Evolutionary conservation across 2,888 invertebrate genomes (phyloP).

Genomic region (Pheosia tremula): DNA sequence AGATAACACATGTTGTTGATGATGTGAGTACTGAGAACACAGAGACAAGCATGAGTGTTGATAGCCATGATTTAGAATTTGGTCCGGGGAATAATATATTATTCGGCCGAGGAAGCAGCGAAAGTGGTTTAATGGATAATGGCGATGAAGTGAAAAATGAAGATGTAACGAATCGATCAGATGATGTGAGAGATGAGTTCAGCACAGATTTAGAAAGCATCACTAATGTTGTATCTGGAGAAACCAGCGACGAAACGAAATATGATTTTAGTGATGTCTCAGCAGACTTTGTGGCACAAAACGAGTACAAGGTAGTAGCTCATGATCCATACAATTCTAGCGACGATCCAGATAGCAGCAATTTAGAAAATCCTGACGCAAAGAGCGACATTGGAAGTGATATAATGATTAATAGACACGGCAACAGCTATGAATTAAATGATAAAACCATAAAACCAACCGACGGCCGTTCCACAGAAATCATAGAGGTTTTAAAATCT

Average conservation of each 20-base stretch:
- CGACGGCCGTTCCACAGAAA: neutral
- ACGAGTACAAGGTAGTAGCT: neutral
- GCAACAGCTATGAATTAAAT: neutral
- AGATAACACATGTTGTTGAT: neutral
- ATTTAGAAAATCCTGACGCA: neutral
- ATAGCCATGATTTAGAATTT: neutral
- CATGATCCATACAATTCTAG: neutral
- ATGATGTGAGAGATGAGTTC: no score
- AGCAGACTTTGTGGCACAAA: neutral
- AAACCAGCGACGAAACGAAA: neutral
- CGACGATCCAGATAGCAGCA: neutral
- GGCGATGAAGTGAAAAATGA: neutral
- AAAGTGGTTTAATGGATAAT: neutral
- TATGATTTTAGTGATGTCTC: neutral
- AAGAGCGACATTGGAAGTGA: neutral
- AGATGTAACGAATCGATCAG: neutral
- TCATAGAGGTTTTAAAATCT: neutral
- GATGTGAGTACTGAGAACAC: neutral
- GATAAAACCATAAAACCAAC: neutral
- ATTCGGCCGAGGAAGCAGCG: neutral
- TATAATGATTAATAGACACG: neutral
- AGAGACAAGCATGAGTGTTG: neutral
- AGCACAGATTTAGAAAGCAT: neutral
- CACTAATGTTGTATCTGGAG: neutral
- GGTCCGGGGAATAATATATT: neutral